These are phyloP conservation scores for Eilema caniola DNA, from an alignment of 2,888 invertebrate species.

Conservation along the genomic window DNA sequence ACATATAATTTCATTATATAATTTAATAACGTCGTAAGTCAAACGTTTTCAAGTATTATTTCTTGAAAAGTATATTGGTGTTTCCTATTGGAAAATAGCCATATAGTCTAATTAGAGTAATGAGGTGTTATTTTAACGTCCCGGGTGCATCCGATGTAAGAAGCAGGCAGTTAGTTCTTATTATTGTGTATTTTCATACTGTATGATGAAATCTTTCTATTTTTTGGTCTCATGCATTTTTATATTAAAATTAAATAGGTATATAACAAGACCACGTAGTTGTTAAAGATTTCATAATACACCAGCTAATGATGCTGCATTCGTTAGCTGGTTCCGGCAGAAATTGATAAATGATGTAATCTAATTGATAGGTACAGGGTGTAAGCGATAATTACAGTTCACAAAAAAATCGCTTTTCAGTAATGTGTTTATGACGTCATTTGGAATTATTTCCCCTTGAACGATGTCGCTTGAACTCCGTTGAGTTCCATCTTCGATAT, in stretches of 20 bases:
- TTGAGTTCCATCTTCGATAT: neutral
- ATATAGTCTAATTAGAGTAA: neutral
- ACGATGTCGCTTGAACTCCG: no score
- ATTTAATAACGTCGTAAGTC: neutral
- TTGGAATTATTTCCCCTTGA: neutral
- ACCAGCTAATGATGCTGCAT: neutral
- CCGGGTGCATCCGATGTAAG: neutral
- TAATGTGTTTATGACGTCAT: neutral
- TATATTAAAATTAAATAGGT: neutral
- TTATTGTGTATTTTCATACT: neutral
- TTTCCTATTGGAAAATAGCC: neutral
- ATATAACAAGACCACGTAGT: neutral
- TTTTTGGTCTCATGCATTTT: neutral
- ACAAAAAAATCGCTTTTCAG: neutral
- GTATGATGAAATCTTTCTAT: neutral
- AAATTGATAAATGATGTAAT: neutral
- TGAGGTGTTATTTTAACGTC: neutral
- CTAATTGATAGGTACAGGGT: no score
- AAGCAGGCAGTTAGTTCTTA: constrained; percentile 3
- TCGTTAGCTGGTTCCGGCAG: neutral
- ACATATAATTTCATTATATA: neutral
- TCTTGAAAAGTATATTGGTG: no score
- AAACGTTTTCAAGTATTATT: neutral
- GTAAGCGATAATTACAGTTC: neutral
- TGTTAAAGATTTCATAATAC: neutral